These are phyloP conservation scores for Alouatta caraya DNA, from an alignment of 2,797 vertebrate genomes.

Conservation along the genomic window DNA sequence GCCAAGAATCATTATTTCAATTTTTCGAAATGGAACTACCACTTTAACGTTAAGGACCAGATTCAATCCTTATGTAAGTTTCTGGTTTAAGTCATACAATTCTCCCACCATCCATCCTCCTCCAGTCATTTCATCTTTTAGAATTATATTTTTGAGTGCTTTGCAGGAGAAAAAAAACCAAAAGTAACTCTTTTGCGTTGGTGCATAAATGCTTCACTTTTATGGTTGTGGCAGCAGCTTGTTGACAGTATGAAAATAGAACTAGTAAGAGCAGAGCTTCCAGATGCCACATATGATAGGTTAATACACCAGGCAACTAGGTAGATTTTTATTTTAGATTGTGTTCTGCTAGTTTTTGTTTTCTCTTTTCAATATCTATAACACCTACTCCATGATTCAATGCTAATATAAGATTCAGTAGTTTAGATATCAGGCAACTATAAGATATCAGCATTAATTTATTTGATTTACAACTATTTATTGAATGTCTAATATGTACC, in stretches of 20 bases:
- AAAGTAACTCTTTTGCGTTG: slow-evolving; percentile 10
- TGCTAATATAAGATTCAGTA: background rate
- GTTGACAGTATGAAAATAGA: slow-evolving; percentile 53
- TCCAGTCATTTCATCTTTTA: slow-evolving; percentile 42
- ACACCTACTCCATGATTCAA: background rate
- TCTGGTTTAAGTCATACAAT: slow-evolving; percentile 39
- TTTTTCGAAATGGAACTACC: slow-evolving; percentile 20
- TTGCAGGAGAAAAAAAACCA: background rate
- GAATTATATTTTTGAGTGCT: slow-evolving; percentile 39
- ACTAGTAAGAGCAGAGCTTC: background rate
- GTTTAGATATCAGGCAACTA: background rate
- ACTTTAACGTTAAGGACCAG: background rate
- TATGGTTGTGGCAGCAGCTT: background rate
- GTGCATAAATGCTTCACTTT: slow-evolving; percentile 29
- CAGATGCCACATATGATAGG: slow-evolving; percentile 32
- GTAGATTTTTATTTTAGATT: background rate
- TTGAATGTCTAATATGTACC: background rate
- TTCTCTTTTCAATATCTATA: background rate
- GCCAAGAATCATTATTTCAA: background rate
- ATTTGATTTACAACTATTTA: background rate
- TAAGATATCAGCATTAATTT: background rate
- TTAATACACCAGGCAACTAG: background rate
- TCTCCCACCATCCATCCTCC: slow-evolving; percentile 31
- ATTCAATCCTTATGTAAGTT: slow-evolving; percentile 63
- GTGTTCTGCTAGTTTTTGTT: background rate